Evolutionary conservation across 2,888 invertebrate species (phyloP).

Genomic region (Bombyx huttoni): DNA sequence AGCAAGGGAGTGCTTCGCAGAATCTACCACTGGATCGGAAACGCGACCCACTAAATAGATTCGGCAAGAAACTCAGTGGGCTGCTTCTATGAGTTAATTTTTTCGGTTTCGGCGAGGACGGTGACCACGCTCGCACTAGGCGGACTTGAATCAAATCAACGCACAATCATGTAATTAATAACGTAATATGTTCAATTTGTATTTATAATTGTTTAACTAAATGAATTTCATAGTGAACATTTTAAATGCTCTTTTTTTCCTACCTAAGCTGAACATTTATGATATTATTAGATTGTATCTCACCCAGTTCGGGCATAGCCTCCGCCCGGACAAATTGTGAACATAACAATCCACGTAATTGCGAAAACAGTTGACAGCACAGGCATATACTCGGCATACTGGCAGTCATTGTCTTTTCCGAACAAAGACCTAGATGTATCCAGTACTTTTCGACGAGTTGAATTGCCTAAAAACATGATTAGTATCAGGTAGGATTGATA

Average conservation of each 20-base stretch:
- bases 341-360: constrained; percentile 47
- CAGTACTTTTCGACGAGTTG: constrained; percentile 34
- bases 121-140: too few relatives aligned
- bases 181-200: too few relatives aligned
- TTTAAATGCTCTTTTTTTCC: too few relatives aligned
- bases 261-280: too few relatives aligned
- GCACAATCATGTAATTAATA: not conserved
- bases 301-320: constrained; percentile 49
- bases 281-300: not conserved
- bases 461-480: constrained; percentile 27
- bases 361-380: constrained; percentile 50
- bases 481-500: not conserved
- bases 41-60: too few relatives aligned
- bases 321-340: constrained; percentile 58
- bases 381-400: constrained; percentile 58
- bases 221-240: too few relatives aligned
- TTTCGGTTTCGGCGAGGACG: too few relatives aligned
- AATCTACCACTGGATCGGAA: too few relatives aligned
- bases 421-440: constrained; percentile 43
- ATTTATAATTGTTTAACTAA: too few relatives aligned
- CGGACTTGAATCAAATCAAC: constrained; percentile 1
- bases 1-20: too few relatives aligned
- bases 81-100: too few relatives aligned
- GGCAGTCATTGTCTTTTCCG: constrained; percentile 32
- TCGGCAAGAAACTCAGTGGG: too few relatives aligned